phyloP scores from a whole-genome alignment of 53 echinoderm and acorn worm genomes.

The Mesocentrotus franciscanus region DNA sequence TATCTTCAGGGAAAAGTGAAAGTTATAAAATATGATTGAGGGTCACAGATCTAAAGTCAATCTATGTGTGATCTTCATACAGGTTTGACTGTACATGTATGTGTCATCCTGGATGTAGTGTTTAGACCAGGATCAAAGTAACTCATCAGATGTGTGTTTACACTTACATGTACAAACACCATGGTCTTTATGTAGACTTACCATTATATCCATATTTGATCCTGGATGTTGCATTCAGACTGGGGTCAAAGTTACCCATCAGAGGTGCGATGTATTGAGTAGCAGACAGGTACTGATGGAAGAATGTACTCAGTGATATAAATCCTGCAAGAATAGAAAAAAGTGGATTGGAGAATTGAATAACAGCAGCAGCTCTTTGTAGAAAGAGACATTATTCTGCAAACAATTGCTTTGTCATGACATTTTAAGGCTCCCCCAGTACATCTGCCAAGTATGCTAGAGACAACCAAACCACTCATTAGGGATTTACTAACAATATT shows the following conservation, averaged over 20 bases:
- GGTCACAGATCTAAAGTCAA: background rate
- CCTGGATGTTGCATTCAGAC: slow-evolving; percentile 78
- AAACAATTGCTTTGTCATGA: background rate
- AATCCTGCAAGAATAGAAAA: slow-evolving; percentile 75
- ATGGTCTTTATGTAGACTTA: slow-evolving; percentile 60
- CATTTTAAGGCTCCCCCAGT: too few species aligned
- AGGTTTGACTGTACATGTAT: background rate
- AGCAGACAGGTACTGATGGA: slow-evolving; percentile 86
- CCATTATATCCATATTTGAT: slow-evolving; percentile 89
- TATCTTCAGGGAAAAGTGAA: background rate
- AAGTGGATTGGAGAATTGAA: background rate
- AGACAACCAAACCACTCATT: too few species aligned
- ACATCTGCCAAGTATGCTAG: too few species aligned
- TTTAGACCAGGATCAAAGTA: background rate
- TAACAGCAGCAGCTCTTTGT: too few species aligned
- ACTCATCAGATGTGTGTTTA: background rate
- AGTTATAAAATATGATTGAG: background rate
- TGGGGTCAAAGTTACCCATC: slow-evolving; percentile 97
- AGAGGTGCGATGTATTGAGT: slow-evolving; percentile 95
- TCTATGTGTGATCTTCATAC: background rate
- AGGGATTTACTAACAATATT: too few species aligned
- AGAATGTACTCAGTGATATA: slow-evolving; percentile 82
- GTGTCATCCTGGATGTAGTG: too few species aligned
- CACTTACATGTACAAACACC: too few species aligned
- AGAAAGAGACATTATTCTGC: too few species aligned